Evolutionary conservation across 2,888 invertebrate species (phyloP), one percentile per base, ranked within the genome.

Genomic region (Aphodius sticticus): DNA sequence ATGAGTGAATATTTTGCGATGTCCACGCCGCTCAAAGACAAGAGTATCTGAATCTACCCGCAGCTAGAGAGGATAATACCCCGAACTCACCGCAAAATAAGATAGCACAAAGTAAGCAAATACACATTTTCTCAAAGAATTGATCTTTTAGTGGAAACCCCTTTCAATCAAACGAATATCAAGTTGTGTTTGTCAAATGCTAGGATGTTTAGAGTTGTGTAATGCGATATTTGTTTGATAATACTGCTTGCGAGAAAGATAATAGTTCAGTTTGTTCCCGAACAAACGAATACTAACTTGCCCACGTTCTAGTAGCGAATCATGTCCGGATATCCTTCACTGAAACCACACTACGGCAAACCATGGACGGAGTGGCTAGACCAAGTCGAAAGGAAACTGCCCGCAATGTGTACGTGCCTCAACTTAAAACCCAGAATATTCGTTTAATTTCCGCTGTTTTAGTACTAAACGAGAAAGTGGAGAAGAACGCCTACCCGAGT

Each of bases 1-100:
- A 81, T 78, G 77, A 78, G 81, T 79, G 79, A 80, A 80, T 70
- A 78, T 77, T 78, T 81, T 78, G 53, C 76, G 74, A 78, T 78
- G 38, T 78, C 37, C 72, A 53, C 53, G 53, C 53, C 53, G 53
- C 53, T 9, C n/a, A n/a, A n/a, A n/a, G n/a, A n/a, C n/a, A n/a
- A n/a, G n/a, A n/a, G n/a, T n/a, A n/a, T n/a, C 12, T 12, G 12
- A 53, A 3, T 53, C 53, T 9, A 5, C 53, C 53, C 12, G 53
- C 53, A 53, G 53, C 26, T 26, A 26, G 26, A 26, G 26, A 26
- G 26, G 26, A 26, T 3, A 26, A 1, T 26, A 26, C 3, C 26
- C 26, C 26, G 26, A 26, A 2, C 26, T 26, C 26, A 26, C 26
- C 26, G 26, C 26, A 26, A 26, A 26, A 26, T 26, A 26, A 26